Evolutionary conservation across 2,113 vertebrate species (phyloP).

Genomic region (Acrocephalus arundinaceus): DNA sequence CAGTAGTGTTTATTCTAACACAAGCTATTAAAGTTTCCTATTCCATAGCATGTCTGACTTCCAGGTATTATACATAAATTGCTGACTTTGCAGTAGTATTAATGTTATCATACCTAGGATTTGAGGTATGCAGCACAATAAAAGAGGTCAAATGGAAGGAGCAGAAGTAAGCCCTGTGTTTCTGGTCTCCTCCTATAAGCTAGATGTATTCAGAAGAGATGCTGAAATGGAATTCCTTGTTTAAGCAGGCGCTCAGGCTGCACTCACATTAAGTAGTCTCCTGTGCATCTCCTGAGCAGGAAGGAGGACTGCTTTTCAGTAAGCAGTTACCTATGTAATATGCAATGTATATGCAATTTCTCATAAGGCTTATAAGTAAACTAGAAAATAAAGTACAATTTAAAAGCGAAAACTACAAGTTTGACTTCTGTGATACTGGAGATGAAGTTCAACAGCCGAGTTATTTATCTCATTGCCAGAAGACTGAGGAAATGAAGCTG

Average conservation of each 20-base stretch:
- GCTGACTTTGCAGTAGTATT: conserved; percentile 31
- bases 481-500: neutral
- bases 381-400: neutral
- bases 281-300: neutral
- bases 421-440: neutral
- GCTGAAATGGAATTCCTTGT: neutral
- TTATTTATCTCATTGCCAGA: neutral
- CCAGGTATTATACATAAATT: conserved; percentile 43
- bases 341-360: neutral
- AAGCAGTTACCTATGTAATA: neutral
- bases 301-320: neutral
- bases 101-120: neutral
- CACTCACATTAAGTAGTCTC: fast-evolving
- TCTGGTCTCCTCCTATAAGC: neutral
- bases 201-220: neutral
- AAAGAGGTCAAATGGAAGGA: conserved; percentile 4
- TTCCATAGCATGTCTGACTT: conserved; percentile 3
- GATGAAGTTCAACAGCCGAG: neutral
- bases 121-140: neutral
- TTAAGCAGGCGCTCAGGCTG: neutral
- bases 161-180: neutral
- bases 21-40: conserved; percentile 37
- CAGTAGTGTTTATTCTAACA: neutral
- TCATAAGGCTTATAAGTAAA: neutral
- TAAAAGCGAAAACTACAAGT: neutral